phyloP scores from a whole-genome alignment of 2,797 vertebrate species.

The Hemitrygon akajei region DNA sequence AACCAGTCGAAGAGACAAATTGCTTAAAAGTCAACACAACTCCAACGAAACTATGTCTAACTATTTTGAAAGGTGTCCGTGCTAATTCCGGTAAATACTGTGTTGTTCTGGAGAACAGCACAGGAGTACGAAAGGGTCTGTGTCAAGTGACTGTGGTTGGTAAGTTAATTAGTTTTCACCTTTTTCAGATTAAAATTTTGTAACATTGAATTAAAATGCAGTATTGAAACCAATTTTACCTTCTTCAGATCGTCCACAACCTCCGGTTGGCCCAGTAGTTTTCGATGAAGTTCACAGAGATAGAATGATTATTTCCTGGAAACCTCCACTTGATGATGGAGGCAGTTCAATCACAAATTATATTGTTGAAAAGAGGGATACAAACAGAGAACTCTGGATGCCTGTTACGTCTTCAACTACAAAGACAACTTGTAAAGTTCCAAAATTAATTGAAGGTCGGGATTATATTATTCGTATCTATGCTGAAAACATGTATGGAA shows the following conservation, averaged over 20 bases:
- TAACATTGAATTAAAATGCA: slow-evolving; percentile 33
- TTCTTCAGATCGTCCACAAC: slow-evolving; percentile 78
- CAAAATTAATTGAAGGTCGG: slow-evolving; percentile 83
- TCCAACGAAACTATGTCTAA: slow-evolving; percentile 73
- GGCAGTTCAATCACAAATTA: slow-evolving; percentile 89
- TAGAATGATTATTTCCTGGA: slow-evolving; percentile 91
- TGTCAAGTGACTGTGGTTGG: slow-evolving; percentile 86
- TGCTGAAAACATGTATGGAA: slow-evolving; percentile 94
- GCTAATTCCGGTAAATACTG: slow-evolving; percentile 86
- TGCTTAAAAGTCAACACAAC: slow-evolving; percentile 80
- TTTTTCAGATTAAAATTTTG: slow-evolving; percentile 15
- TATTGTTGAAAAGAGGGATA: slow-evolving; percentile 86
- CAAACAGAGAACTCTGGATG: slow-evolving; percentile 85
- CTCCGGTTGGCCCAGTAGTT: slow-evolving; percentile 85
- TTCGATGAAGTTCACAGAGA: slow-evolving; percentile 95
- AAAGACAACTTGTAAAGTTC: slow-evolving; percentile 87
- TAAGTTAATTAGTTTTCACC: slow-evolving; percentile 54
- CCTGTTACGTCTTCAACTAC: slow-evolving; percentile 82
- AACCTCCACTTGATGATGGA: slow-evolving; percentile 88
- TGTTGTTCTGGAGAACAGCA: slow-evolving; percentile 87
- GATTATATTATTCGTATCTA: slow-evolving; percentile 88
- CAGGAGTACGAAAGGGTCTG: slow-evolving; percentile 84
- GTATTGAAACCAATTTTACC: slow-evolving; percentile 40
- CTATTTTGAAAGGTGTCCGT: slow-evolving; percentile 77
- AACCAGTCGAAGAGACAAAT: slow-evolving; percentile 74